Percentiles rank a stretch among this genome's conserved stretches.
phyloP scores from a whole-genome alignment of 1,140 invertebrate species.

The Rhopalosiphum padi region DNA sequence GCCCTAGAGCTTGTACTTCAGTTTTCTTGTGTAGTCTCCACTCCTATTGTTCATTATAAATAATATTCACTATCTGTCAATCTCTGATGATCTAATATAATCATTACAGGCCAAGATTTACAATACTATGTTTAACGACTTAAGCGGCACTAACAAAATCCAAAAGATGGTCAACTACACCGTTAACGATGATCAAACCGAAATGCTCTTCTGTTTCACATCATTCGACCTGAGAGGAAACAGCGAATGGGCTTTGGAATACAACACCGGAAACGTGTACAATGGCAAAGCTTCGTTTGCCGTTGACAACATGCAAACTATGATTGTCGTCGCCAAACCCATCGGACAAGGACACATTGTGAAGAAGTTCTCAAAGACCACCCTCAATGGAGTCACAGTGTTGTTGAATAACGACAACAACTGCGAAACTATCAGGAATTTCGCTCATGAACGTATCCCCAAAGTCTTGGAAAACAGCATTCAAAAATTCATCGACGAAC shows the following conservation, averaged over 20 bases:
- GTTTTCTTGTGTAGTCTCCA: background rate
- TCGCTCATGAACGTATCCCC: background rate
- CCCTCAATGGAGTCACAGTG: background rate
- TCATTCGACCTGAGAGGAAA: background rate
- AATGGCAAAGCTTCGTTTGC: background rate
- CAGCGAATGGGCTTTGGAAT: background rate
- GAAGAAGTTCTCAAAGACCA: background rate
- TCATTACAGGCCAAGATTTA: background rate
- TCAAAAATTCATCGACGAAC: background rate
- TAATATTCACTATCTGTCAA: background rate
- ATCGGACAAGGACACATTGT: background rate
- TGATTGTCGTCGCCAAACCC: background rate
- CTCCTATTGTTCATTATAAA: background rate
- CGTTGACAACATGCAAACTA: background rate
- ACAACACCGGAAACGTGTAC: slow-evolving; percentile 14
- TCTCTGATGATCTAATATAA: background rate
- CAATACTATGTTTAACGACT: background rate
- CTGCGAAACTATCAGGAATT: background rate
- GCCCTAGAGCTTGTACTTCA: background rate
- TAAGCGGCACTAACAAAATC: background rate
- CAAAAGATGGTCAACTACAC: slow-evolving; percentile 18
- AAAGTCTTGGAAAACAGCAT: background rate
- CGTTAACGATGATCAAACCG: background rate
- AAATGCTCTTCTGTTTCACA: slow-evolving; percentile 2
- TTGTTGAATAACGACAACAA: background rate